phyloP scores from a whole-genome alignment of 2,888 invertebrate species.

The Oxytorus armatus region DNA sequence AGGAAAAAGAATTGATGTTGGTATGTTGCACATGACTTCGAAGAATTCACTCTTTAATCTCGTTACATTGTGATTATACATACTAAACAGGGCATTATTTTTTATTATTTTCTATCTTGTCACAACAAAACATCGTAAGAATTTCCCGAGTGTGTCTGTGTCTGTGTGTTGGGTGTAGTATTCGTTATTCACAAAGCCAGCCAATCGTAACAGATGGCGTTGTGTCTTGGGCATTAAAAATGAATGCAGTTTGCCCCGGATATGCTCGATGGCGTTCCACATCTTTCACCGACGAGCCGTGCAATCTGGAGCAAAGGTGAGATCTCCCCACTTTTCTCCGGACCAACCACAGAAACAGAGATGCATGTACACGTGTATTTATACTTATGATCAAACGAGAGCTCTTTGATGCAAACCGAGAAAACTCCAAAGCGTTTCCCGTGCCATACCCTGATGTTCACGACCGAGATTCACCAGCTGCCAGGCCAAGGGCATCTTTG shows the following conservation, averaged over 20 bases:
- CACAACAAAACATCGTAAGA: constrained; percentile 16
- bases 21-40: constrained; percentile 34
- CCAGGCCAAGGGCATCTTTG: too few species aligned
- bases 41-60: constrained; percentile 58
- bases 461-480: constrained; percentile 24
- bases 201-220: constrained; percentile 35
- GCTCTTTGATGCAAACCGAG: constrained; percentile 12
- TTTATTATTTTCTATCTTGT: constrained; percentile 37
- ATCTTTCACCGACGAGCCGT: constrained; percentile 70
- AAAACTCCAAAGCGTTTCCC: too few species aligned
- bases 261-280: constrained; percentile 75
- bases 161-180: background rate
- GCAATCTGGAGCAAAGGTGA: constrained; percentile 76
- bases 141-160: background rate
- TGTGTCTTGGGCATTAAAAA: constrained; percentile 68
- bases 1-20: constrained; percentile 12
- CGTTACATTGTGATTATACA: constrained; percentile 49
- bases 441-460: constrained; percentile 17
- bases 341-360: constrained; percentile 43
- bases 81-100: constrained; percentile 43
- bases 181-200: constrained; percentile 30
- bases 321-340: constrained; percentile 62
- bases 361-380: constrained; percentile 19
- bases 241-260: constrained; percentile 75
- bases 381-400: constrained; percentile 1